Percentiles rank a stretch among this genome's conserved stretches.
Conservation (phyloP, 1,140 invertebrate genomes). For the Pogonognathellus flavescens region DNA sequence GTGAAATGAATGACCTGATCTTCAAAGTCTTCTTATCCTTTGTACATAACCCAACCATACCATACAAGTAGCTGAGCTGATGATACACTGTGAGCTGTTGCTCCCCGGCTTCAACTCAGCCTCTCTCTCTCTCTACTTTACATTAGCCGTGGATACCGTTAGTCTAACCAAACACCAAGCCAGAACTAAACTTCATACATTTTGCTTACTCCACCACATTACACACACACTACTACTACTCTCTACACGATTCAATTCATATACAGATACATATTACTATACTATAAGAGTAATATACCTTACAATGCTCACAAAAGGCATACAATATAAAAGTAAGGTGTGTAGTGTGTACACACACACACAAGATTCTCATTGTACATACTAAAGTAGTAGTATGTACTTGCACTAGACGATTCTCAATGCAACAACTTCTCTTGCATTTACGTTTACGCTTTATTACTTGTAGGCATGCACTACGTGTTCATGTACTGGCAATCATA, state of each 20-base stretch:
- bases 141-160: slow-evolving; percentile 4
- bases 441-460: too few species aligned
- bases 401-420: too few species aligned
- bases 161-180: slow-evolving; percentile 35
- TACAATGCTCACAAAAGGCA: neutral
- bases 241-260: neutral
- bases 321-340: too few species aligned
- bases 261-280: neutral
- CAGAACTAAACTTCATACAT: neutral
- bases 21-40: slow-evolving; percentile 12
- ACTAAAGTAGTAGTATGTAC: too few species aligned
- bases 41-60: neutral
- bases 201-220: neutral
- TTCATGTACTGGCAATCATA: too few species aligned
- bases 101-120: neutral
- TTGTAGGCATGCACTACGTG: too few species aligned
- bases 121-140: neutral
- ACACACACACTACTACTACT: neutral
- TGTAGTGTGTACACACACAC: too few species aligned
- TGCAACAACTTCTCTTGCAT: too few species aligned
- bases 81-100: neutral
- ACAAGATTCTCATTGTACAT: too few species aligned
- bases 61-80: neutral
- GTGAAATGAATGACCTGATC: slow-evolving; percentile 63
- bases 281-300: neutral